Evolutionary conservation across 1,140 invertebrate genomes (phyloP).

Genomic region (Ephestia elutella): DNA sequence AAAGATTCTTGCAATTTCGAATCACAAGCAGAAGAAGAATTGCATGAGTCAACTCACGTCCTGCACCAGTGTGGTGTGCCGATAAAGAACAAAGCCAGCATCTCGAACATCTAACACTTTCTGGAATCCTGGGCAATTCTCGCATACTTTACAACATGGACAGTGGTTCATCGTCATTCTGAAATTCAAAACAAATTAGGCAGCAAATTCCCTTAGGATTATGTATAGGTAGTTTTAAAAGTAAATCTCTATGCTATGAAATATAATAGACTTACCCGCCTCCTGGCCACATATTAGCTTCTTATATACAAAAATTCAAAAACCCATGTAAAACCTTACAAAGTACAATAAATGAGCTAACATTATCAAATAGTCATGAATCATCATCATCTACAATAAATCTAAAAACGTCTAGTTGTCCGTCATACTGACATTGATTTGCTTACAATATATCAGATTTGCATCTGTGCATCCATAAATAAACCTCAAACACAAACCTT

Average conservation of each 20-base stretch:
- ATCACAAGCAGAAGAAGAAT: no score
- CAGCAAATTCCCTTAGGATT: no score
- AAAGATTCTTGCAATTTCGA: no score
- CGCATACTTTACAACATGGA: constrained; percentile 20
- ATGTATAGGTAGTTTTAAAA: no score
- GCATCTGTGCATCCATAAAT: no score
- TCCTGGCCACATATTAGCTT: constrained; percentile 8
- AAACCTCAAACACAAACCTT: no score
- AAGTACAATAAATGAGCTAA: constrained; percentile 14
- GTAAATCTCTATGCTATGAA: no score
- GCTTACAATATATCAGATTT: constrained; percentile 6
- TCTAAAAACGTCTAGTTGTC: not conserved
- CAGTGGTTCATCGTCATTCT: constrained; percentile 16
- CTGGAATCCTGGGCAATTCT: constrained; percentile 22
- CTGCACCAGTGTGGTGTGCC: constrained; percentile 11
- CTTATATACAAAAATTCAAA: constrained; percentile 2
- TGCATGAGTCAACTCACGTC: constrained; percentile 20
- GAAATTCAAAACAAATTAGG: no score
- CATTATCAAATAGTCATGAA: constrained; percentile 11
- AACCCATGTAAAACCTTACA: constrained; percentile 15
- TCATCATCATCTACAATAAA: not conserved
- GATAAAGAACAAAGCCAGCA: constrained; percentile 29
- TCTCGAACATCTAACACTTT: constrained; percentile 27
- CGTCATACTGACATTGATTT: constrained; percentile 15
- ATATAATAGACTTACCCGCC: constrained; percentile 10